These are phyloP conservation scores for Furcula furcula DNA, from an alignment of 2,888 invertebrate species.

Conservation along the genomic window DNA sequence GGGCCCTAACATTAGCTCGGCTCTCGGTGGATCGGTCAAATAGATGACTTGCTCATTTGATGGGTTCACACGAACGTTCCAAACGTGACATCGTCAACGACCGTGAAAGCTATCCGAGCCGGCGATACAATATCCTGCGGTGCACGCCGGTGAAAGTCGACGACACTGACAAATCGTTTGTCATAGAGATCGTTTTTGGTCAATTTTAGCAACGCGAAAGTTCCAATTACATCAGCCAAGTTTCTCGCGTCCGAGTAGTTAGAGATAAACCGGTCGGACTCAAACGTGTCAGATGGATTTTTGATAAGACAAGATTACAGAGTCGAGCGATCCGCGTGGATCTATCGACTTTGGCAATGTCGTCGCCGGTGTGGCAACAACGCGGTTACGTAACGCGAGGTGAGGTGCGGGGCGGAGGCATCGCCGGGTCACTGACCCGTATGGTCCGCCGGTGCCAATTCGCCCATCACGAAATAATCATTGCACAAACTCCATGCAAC, in stretches of 20 bases:
- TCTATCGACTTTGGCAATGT: slow-evolving; percentile 67
- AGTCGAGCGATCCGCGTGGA: slow-evolving; percentile 52
- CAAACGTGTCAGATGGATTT: slow-evolving; percentile 15
- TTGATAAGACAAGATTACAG: slow-evolving; percentile 49
- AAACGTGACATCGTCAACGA: slow-evolving; percentile 50
- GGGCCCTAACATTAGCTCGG: slow-evolving; percentile 17
- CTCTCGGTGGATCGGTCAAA: slow-evolving; percentile 29
- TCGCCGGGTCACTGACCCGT: slow-evolving; percentile 68
- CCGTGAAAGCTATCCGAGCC: slow-evolving; percentile 58
- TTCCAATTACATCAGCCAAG: slow-evolving; percentile 15
- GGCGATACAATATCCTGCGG: slow-evolving; percentile 58
- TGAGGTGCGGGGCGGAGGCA: slow-evolving; percentile 25
- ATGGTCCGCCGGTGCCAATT: slow-evolving; percentile 76
- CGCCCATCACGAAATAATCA: slow-evolving; percentile 71
- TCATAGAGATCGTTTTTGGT: slow-evolving; percentile 43
- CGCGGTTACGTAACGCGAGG: slow-evolving; percentile 63
- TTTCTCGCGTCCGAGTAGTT: slow-evolving; percentile 12
- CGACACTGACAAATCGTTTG: slow-evolving; percentile 64
- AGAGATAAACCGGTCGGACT: slow-evolving; percentile 17
- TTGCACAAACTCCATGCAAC: slow-evolving; percentile 61
- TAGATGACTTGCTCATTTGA: slow-evolving; percentile 43
- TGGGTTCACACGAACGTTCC: slow-evolving; percentile 40
- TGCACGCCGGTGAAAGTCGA: slow-evolving; percentile 67
- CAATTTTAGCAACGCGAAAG: slow-evolving; percentile 33
- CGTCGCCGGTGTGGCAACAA: slow-evolving; percentile 67